Percentiles rank a stretch among this genome's conserved stretches.
These are phyloP conservation scores for Gopherus evgoodei DNA, from an alignment of 2,113 vertebrate species.

Conservation along the genomic window DNA sequence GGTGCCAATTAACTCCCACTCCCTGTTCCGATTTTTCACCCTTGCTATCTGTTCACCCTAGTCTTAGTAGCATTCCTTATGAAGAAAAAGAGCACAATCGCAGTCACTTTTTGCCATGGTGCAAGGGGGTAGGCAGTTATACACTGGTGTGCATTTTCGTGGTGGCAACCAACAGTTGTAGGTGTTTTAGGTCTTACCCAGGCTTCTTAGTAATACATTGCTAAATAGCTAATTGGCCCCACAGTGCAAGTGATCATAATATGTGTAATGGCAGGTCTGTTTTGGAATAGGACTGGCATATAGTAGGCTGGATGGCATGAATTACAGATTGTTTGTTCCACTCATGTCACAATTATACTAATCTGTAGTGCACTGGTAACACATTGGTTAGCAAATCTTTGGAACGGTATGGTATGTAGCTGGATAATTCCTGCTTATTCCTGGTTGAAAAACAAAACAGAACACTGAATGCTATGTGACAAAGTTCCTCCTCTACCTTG, in stretches of 20 bases:
- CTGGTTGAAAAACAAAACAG: constrained; percentile 14
- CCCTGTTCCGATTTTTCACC: too few relatives aligned
- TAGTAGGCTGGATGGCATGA: constrained; percentile 31
- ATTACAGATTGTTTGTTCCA: constrained; percentile 53
- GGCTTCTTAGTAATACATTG: background rate
- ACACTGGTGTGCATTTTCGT: background rate
- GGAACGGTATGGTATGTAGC: constrained; percentile 54
- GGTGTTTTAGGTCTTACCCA: background rate
- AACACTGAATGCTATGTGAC: constrained; percentile 48
- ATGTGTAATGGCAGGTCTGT: constrained; percentile 23
- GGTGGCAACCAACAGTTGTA: background rate
- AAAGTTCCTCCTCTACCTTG: too few relatives aligned
- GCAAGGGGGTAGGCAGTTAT: background rate
- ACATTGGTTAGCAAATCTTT: constrained; percentile 60
- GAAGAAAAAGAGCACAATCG: background rate
- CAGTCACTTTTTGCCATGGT: background rate
- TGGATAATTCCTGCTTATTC: constrained; percentile 61
- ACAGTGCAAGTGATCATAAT: background rate
- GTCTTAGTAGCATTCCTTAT: background rate
- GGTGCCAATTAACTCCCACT: too few relatives aligned
- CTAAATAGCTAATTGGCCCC: background rate
- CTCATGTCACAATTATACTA: constrained; percentile 54
- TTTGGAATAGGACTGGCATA: background rate
- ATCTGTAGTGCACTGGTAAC: constrained; percentile 36
- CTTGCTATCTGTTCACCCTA: too few relatives aligned